phyloP scores from a whole-genome alignment of 2,113 vertebrate genomes.

The Phylloscopus trochilus region DNA sequence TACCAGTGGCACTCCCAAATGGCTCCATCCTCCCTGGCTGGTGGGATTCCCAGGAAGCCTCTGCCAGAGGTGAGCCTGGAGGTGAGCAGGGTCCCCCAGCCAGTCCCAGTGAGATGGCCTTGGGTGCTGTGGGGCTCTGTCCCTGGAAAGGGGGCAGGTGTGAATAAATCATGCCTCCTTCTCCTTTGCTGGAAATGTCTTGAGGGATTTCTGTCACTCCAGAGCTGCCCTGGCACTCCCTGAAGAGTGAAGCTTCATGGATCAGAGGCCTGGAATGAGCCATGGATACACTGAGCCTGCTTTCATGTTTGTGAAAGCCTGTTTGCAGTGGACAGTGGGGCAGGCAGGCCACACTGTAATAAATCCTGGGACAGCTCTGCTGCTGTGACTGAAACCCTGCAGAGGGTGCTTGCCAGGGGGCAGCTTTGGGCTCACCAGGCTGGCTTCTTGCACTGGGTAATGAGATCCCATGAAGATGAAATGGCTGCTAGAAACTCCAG shows the following conservation, averaged over 20 bases:
- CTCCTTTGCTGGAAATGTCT: not conserved
- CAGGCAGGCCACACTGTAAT: not conserved
- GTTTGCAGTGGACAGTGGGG: not conserved
- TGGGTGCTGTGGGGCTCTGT: not conserved
- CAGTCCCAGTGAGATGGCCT: rapidly evolving
- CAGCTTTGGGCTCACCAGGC: not conserved
- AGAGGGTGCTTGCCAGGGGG: not conserved
- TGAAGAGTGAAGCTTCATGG: not conserved
- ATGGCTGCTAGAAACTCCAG: not conserved
- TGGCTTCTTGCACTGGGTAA: not conserved
- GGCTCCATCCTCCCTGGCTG: not conserved
- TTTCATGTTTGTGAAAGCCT: not conserved
- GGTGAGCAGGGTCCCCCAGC: not conserved
- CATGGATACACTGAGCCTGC: not conserved
- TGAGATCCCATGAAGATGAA: not conserved
- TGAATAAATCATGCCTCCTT: rapidly evolving
- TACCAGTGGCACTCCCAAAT: not conserved
- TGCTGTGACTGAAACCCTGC: not conserved
- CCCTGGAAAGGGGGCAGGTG: not conserved
- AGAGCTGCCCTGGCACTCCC: not conserved
- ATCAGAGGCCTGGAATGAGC: not conserved
- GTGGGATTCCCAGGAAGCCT: not conserved
- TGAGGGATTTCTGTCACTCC: not conserved
- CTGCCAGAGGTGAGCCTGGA: not conserved
- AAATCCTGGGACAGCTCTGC: not conserved